Evolutionary conservation across 1,140 invertebrate genomes (phyloP), one percentile per base, ranked within the genome.

Genomic region (Carposina sasakii): DNA sequence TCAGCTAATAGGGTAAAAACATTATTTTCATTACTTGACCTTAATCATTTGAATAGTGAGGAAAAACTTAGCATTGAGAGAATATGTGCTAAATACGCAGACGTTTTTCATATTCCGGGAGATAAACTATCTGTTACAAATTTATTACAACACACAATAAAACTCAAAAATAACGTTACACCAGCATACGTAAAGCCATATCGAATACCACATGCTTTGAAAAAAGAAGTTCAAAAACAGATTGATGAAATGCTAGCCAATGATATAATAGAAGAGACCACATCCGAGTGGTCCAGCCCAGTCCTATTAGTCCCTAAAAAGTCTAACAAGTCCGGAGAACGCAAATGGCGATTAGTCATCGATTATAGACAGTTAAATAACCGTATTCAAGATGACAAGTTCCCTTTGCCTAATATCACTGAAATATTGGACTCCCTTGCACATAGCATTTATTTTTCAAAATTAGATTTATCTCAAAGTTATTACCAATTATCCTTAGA

Each of bases 241-340:
- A 48, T 54, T 12, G 5, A 54, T 1, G 28, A 46, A 23, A 34
- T 67, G 53, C 28, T 63, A 36, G 16, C 42, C 12, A 50, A 67
- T 15, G 55, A 47, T 9, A 57, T 67, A n/a, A 69, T 69, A 28
- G 51, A 62, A 44, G 41, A 53, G 46, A 46, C 57, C n/a, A 33
- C 4, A 5, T 59, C 52, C 16, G 45, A 22, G 33, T 47, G 31
- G 45, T 36, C 31, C 6, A 47, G 45, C 19, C 45, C 45, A 8
- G 8, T 47, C 5, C 16, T 47, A 13, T 19, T 47, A 37, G 45
- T 47, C 17, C 45, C 45, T 6, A 47, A 47, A 37, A 47, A 47
- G 19, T 15, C 6, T 24, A 22, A 37, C 24, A 13, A 5, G 3
- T n/a, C n/a, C 2, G 33, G 33, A n/a, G 22, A 46, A 34, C 22